Base-by-base conservation (phyloP, 2,888 invertebrate genomes). In the Stenolophus ochropezus region DNA sequence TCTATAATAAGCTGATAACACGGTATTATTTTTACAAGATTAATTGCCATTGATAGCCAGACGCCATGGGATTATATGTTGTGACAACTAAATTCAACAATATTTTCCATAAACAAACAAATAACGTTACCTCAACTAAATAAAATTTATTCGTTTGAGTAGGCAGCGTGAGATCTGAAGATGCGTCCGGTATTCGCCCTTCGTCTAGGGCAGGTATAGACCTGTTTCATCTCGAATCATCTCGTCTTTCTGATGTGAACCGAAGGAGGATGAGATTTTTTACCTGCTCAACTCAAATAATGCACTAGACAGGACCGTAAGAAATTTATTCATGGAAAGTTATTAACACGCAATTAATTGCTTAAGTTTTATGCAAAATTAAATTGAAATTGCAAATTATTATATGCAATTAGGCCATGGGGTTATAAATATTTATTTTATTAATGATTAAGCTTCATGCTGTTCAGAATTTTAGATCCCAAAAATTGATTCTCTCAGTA, bases 11-110 rank as follows among this genome's bases (percentile, higher is more conserved):
- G 16, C 33, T 69, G 65, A 69, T 69, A 69, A 69, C 11, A 20
- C 65, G 27, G 16, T 27, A 27, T 69, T 69, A 69, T 69, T 69
- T 69, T 69, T 33, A 69, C 65, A 69, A 69, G 65, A 69, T 69
- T 69, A 33, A 69, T 69, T 69, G 18, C 18, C 2, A 18, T 16
- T 33, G 65, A 69, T 69, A 69, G 18, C 14, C 33, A 14, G 65
- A 69, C 65, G 65, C 65, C 65, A 69, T 23, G 25, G 25, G 6
- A 56, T 56, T 56, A 42, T 42, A 6, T 42, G 11, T 42, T 42
- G 11, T 42, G 33, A 42, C 33, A n/a, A 11, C 33, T 42, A 42
- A 11, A 42, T 42, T 42, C 11, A 42, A 42, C 11, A 42, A 42
- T 42, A 11, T 42, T 42, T 42, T 42, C 6, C 33, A 42, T 42